Evolutionary conservation across 2,797 vertebrate species (phyloP), one percentile per base, ranked within the genome.

Genomic region (Austrolebias charrua): DNA sequence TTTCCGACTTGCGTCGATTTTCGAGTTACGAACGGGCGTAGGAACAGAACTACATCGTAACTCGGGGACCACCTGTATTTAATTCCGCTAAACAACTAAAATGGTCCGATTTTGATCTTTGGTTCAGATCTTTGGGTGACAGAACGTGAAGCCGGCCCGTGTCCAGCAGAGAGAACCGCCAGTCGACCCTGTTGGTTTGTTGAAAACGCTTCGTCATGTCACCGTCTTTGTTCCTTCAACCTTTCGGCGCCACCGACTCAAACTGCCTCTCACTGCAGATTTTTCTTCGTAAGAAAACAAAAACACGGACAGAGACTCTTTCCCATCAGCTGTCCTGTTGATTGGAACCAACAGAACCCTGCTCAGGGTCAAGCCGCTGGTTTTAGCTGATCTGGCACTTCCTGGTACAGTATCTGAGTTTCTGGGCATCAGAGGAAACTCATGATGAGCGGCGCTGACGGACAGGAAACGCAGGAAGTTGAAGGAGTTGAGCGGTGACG

Each of bases 381-480:
- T 84, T 5, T 77, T 40, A 40, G 85, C 85, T 86, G 82, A 89
- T 71, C 62, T 19, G 31, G 66, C 79, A 60, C 62, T 75, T 89
- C 75, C 78, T 55, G 10, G 58, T 87, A 82, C 79, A 75, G 78
- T 81, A 81, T 82, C 69, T 74, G 47, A 59, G 48, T 8, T 42
- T 43, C 48, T 15, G 2, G 71, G 20, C 68, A 43, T 20, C 7
- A 33, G 65, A 68, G 83, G 80, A 86, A 86, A 76, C 24, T 24
- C 24, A 24, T 24, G 24, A 24, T 24, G 24, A 24, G 24, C 24
- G 24, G 24, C 24, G 24, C 46, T 0, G 29, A 55, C 76, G 67
- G 74, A 81, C 76, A 79, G 84, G 85, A 89, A 86, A 75, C 38
- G 67, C 68, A 73, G 79, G 83, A 85, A 81, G 82, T 55, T 38